Evolutionary conservation across 2,888 invertebrate genomes (phyloP).

Genomic region (Hylaea fasciaria): DNA sequence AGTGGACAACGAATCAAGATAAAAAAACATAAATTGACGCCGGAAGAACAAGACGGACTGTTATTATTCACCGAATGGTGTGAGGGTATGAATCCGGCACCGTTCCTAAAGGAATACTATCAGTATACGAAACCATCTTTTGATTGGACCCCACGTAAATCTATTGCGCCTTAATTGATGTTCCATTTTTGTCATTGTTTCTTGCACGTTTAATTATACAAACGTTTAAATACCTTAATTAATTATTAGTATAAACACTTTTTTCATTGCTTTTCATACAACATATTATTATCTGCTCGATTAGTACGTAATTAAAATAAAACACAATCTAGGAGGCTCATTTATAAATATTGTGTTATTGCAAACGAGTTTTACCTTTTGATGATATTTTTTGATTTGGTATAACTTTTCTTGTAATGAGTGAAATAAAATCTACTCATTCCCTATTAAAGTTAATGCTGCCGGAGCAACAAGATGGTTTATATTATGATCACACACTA

Average conservation of each 20-base stretch:
- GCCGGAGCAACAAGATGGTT: too few species aligned
- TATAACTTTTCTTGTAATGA: slow-evolving; percentile 33
- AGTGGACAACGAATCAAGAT: slow-evolving; percentile 52
- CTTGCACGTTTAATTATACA: background rate
- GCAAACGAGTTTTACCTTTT: background rate
- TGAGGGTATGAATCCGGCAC: slow-evolving; percentile 70
- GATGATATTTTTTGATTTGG: slow-evolving; percentile 1
- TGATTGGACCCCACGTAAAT: slow-evolving; percentile 55
- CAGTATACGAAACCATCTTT: slow-evolving; percentile 67
- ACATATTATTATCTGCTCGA: background rate
- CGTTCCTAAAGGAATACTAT: slow-evolving; percentile 69
- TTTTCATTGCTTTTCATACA: background rate
- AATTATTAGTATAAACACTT: background rate
- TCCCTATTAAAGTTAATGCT: slow-evolving; percentile 25
- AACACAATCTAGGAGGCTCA: background rate
- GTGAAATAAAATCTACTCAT: slow-evolving; percentile 48
- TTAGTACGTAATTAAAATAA: background rate
- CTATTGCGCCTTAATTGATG: slow-evolving; percentile 40
- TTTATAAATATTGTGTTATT: background rate
- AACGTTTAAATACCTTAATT: background rate
- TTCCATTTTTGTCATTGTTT: slow-evolving; percentile 2
- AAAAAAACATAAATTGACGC: slow-evolving; percentile 63
- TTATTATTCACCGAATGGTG: slow-evolving; percentile 77
- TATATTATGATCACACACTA: too few species aligned
- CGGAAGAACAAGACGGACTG: slow-evolving; percentile 70